A percentile compares a stretch with the other conserved stretches of the same genome.
phyloP scores from a whole-genome alignment of 1,140 invertebrate genomes.

The Neodiprion virginianus region DNA sequence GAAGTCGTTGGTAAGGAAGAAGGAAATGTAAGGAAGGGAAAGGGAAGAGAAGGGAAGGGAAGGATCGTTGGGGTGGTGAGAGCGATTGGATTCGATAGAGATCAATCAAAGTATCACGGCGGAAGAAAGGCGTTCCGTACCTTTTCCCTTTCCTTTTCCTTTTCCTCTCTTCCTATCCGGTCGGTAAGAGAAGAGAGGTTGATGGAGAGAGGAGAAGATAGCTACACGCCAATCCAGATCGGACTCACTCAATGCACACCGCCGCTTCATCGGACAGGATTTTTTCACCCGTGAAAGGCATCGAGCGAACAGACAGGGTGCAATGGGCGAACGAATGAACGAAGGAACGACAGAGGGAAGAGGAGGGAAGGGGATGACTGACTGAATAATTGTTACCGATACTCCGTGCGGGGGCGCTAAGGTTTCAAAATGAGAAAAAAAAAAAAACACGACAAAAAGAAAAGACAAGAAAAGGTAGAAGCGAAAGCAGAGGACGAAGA shows the following conservation, averaged over 20 bases:
- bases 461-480: no score
- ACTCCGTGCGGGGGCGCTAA: background rate
- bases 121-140: background rate
- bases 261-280: background rate
- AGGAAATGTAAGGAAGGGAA: background rate
- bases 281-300: conserved; percentile 1
- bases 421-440: background rate
- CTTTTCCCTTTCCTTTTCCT: background rate
- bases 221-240: background rate
- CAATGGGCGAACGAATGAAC: no score
- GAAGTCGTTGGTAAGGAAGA: no score
- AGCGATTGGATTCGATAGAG: no score
- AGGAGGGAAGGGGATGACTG: background rate
- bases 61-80: background rate
- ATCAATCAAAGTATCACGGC: no score
- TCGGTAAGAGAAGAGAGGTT: no score
- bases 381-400: background rate
- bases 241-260: background rate
- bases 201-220: no score
- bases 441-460: background rate
- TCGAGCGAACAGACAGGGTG: background rate
- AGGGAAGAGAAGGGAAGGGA: background rate
- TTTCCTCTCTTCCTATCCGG: background rate
- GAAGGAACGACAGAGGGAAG: background rate
- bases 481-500: no score